A percentile compares a stretch with the other conserved stretches of the same genome.
These are phyloP conservation scores for Globicephala melas DNA, from an alignment of 2,113 vertebrate genomes.

Conservation along the genomic window DNA sequence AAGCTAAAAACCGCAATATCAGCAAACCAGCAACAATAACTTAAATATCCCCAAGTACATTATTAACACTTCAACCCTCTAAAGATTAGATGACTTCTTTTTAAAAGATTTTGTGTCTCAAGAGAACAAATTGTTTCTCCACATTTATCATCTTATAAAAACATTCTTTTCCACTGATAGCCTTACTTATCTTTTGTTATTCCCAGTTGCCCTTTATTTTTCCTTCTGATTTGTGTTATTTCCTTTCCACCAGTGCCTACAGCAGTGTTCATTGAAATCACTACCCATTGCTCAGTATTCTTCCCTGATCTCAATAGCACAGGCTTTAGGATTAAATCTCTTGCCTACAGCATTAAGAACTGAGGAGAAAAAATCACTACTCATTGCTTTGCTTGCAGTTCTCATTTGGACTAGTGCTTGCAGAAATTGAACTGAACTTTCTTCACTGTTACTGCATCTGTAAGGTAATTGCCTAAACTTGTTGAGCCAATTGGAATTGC, in stretches of 20 bases:
- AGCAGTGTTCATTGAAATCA: slow-evolving; percentile 29
- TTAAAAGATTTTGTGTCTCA: slow-evolving; percentile 35
- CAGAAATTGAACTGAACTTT: slow-evolving; percentile 73
- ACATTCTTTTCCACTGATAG: slow-evolving; percentile 28
- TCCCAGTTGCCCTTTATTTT: background rate
- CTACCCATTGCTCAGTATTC: slow-evolving; percentile 15
- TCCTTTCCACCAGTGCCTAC: background rate
- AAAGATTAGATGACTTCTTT: background rate
- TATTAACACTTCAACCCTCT: slow-evolving; percentile 34
- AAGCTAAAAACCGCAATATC: slow-evolving; percentile 61
- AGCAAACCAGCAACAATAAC: slow-evolving; percentile 60
- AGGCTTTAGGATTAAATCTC: slow-evolving; percentile 41
- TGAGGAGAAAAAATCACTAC: background rate
- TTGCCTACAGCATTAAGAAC: slow-evolving; percentile 62
- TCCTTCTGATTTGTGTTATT: background rate
- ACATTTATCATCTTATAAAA: slow-evolving; percentile 39
- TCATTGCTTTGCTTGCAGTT: slow-evolving; percentile 71
- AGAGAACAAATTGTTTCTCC: background rate
- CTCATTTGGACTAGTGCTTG: slow-evolving; percentile 67
- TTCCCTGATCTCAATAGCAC: background rate
- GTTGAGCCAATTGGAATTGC: slow-evolving; percentile 52
- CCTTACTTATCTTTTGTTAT: slow-evolving; percentile 43
- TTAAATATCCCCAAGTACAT: slow-evolving; percentile 39
- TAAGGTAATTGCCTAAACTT: slow-evolving; percentile 77
- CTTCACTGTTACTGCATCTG: slow-evolving; percentile 47